Evolutionary conservation across 2,797 vertebrate species (phyloP).

Genomic region (Peromyscus nudipes): DNA sequence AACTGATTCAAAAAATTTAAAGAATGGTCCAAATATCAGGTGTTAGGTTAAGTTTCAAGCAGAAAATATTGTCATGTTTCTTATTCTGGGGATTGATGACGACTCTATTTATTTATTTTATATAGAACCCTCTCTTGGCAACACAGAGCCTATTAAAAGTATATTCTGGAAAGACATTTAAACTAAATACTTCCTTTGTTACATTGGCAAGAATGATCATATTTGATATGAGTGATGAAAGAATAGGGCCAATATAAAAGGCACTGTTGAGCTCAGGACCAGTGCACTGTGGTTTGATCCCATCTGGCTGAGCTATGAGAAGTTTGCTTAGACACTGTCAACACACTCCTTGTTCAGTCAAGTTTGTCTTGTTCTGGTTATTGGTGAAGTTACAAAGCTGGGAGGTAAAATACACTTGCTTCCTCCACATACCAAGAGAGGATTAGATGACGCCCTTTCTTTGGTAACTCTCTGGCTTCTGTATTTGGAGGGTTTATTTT

Average conservation of each 20-base stretch:
- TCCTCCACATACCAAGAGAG: constrained; percentile 61
- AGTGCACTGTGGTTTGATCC: constrained; percentile 10
- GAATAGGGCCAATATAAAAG: constrained; percentile 33
- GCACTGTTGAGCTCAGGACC: not conserved
- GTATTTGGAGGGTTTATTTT: constrained; percentile 74
- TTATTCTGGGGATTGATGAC: not conserved
- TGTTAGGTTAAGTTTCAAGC: not conserved
- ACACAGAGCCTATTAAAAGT: not conserved
- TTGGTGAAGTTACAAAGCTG: constrained; percentile 42
- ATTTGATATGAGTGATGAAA: constrained; percentile 33
- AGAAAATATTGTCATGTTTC: not conserved
- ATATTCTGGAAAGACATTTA: constrained; percentile 36
- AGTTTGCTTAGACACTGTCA: constrained; percentile 44
- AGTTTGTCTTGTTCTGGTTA: constrained; percentile 74
- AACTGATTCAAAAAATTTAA: not conserved
- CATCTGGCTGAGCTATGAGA: constrained; percentile 34
- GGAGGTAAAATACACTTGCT: constrained; percentile 23
- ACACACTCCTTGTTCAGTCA: constrained; percentile 45
- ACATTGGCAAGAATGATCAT: constrained; percentile 31
- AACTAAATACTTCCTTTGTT: constrained; percentile 53
- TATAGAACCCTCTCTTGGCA: not conserved
- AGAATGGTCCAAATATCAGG: constrained; percentile 31
- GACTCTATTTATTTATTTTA: not conserved
- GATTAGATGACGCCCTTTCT: constrained; percentile 71
- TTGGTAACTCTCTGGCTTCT: constrained; percentile 66